Conservation (phyloP, 2,113 vertebrate genomes). For the Nothoprocta pentlandii region DNA sequence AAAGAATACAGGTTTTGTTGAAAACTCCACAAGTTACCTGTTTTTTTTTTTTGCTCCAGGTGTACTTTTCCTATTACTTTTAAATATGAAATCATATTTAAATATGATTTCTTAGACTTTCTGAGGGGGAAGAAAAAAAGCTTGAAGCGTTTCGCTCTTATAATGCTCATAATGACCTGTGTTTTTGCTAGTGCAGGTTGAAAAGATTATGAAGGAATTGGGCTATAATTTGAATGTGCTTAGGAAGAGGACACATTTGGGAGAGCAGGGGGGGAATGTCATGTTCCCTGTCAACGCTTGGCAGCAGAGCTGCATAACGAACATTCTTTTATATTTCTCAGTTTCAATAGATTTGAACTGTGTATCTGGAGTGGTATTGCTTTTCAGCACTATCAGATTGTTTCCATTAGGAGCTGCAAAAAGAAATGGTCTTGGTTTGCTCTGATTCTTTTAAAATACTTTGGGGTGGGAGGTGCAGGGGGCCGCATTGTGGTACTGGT, state of each 20-base stretch:
- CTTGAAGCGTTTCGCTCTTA: not conserved
- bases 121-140: fast-evolving
- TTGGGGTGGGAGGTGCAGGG: not conserved
- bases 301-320: not conserved
- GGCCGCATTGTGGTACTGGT: not conserved
- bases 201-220: not conserved
- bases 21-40: not conserved
- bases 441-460: not conserved
- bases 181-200: not conserved
- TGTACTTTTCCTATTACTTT: no score
- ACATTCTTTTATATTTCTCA: not conserved
- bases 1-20: fast-evolving
- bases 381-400: not conserved
- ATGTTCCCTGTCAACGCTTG: not conserved
- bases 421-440: not conserved
- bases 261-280: not conserved
- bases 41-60: not conserved
- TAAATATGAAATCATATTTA: no score
- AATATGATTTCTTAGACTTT: not conserved
- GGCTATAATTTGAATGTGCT: not conserved
- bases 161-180: fast-evolving
- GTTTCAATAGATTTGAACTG: not conserved
- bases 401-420: not conserved
- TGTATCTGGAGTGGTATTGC: not conserved
- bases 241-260: not conserved